Conservation (phyloP, 1,140 invertebrate species). For the Anoplophora glabripennis region DNA sequence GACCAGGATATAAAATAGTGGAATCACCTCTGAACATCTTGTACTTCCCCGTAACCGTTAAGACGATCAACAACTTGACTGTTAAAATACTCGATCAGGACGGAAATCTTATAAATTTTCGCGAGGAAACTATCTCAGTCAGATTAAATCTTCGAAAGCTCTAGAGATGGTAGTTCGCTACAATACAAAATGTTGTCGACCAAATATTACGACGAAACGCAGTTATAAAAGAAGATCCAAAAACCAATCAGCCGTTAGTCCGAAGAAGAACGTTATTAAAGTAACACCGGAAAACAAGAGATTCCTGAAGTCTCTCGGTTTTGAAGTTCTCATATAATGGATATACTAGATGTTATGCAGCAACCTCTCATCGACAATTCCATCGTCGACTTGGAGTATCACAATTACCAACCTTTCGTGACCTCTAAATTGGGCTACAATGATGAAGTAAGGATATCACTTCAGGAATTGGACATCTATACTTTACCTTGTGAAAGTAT, state of each 20-base stretch:
- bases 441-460: slow-evolving; percentile 12
- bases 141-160: slow-evolving; percentile 15
- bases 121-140: slow-evolving; percentile 13
- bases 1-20: slow-evolving; percentile 16
- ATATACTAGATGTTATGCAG: slow-evolving; percentile 15
- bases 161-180: no score
- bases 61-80: slow-evolving; percentile 18
- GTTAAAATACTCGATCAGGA: slow-evolving; percentile 10
- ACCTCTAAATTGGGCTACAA: slow-evolving; percentile 1
- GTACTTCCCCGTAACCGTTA: slow-evolving; percentile 13
- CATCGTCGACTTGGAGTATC: slow-evolving; percentile 7
- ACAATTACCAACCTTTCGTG: slow-evolving; percentile 12
- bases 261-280: slow-evolving; percentile 3
- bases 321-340: slow-evolving; percentile 21
- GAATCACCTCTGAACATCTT: slow-evolving; percentile 7
- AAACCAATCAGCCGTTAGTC: no score
- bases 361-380: background rate
- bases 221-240: no score
- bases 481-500: slow-evolving; percentile 8
- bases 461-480: slow-evolving; percentile 13
- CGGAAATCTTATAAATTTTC: slow-evolving; percentile 11
- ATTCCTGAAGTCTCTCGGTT: slow-evolving; percentile 15
- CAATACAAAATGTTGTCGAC: no score
- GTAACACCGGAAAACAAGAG: slow-evolving; percentile 12
- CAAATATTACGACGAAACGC: no score